phyloP scores from a whole-genome alignment of 1,140 invertebrate genomes.

The Armadillidium nasatum region DNA sequence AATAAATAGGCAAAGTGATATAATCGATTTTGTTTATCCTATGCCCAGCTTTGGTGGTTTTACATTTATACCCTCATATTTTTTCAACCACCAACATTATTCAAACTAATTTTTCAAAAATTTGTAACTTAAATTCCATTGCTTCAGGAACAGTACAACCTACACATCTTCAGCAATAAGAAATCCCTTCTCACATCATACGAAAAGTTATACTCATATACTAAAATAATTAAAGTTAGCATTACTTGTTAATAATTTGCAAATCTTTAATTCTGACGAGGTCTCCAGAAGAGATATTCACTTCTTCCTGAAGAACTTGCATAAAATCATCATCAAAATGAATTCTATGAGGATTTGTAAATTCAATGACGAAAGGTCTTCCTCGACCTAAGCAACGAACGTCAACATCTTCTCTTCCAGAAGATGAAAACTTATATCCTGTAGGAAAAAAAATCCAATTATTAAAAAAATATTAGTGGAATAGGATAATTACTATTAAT shows the following conservation, averaged over 20 bases:
- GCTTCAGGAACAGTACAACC: too few relatives aligned
- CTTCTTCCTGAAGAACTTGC: constrained; percentile 55
- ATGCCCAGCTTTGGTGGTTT: too few relatives aligned
- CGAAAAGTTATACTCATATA: constrained; percentile 23
- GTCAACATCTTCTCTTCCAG: constrained; percentile 92
- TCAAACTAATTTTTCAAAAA: too few relatives aligned
- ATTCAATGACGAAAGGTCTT: constrained; percentile 78
- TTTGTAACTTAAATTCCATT: too few relatives aligned
- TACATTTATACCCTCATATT: too few relatives aligned
- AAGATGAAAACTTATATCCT: constrained; percentile 71
- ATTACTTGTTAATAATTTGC: constrained; percentile 60
- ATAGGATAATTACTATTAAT: too few relatives aligned
- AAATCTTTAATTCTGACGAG: constrained; percentile 62
- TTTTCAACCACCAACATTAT: too few relatives aligned
- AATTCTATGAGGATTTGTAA: constrained; percentile 62
- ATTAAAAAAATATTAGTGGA: too few relatives aligned
- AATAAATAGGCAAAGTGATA: too few relatives aligned
- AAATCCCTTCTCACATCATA: too few relatives aligned
- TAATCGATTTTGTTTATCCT: too few relatives aligned
- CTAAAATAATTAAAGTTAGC: background rate
- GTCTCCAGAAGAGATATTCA: constrained; percentile 56
- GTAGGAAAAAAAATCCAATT: constrained; percentile 29
- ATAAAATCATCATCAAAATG: constrained; percentile 56
- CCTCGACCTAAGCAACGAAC: constrained; percentile 81
- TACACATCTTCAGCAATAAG: too few relatives aligned